Base-by-base conservation (phyloP, 2,113 vertebrate genomes). In the Ciconia maguari region DNA sequence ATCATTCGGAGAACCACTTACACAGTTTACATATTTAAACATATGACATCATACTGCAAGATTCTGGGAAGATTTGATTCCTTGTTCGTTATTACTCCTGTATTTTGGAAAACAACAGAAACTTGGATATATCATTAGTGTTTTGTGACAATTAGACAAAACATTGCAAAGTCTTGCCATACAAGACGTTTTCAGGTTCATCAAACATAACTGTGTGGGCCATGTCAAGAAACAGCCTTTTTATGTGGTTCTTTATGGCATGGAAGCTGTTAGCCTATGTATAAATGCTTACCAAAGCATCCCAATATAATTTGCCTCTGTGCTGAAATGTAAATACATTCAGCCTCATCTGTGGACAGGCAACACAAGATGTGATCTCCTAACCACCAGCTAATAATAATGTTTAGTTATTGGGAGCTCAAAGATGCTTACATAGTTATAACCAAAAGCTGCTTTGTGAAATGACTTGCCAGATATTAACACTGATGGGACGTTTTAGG, bases 141-240 rank as follows among this genome's bases (percentile, higher is more conserved):
- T 96, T 91, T 90, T 90, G 42, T 89, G 93, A 96, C 89, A 90
- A 81, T 92, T 90, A 97, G 89, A 93, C 84, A 94, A 96, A 96
- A 96, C 93, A 91, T 20, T 61, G 41, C 54, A 90, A 87, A 42
- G 46, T 75, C 80, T 72, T 38, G 64, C 16, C 2, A 1, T 74
- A 57, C 60, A 90, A 89, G 96, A 93, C 12, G 77, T 80, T 91
- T 94, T 81, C 70, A 91, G 86, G 82, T 92, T 94, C 92, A 94
- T 87, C 84, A 95, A 93, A 96, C 62, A 29, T 38, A 92, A 93
- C 75, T 94, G 70, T 84, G 92, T 93, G 90, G 91, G 82, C 90
- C 54, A 48, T 52, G 60, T 86, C 85, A 96, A 92, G 68, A 88
- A 93, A 62, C 4, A 44, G 77, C 57, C 52, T 93, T 94, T 82